Evolutionary conservation across 2,888 invertebrate genomes (phyloP), one percentile per base, ranked within the genome.

Genomic region (Caenorhabditis sinica): DNA sequence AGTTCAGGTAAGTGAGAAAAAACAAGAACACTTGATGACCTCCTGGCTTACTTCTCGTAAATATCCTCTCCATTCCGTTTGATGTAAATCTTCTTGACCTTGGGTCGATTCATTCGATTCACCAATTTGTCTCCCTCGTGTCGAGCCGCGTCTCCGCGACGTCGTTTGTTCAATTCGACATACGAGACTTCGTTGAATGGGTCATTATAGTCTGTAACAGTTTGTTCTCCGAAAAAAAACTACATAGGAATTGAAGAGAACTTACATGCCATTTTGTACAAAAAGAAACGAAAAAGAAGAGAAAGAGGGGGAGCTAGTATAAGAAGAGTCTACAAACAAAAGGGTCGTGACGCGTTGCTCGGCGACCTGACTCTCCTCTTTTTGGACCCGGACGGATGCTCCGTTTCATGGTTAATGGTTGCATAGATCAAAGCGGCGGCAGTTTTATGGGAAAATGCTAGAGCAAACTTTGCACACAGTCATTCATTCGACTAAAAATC

Each of bases 131-230:
- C 85, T 36, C 86, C 81, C 36, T 89, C 87, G 53, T 86, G 76
- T 25, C 90, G 77, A 51, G 87, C 86, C 43, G 72, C 74, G 56
- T 90, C 89, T 15, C 89, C 87, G 9, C 89, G 76, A 36, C 88
- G 83, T 40, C 86, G 40, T 56, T 90, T 90, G 80, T 91, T 91
- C 74, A 91, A 60, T 71, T 91, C 89, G 51, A 90, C 82, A 66
- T 89, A 91, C 5, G 89, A 89, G 33, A 90, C 63, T 63, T 87
- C 73, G 60, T 90, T 88, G 85, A 87, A 90, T 56, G 87, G 88
- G 51, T 90, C 90, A 45, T 89, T 58, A 49, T 69, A 58, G 53
- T 56, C 61, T 69, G 40, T 33, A 76, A 68, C 5, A 28, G 13
- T 40, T 9, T n/a, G 40, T 56, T 25, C 13, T 53, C 15, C 4